Base-by-base conservation (phyloP, 2,113 vertebrate genomes). In the Jaculus jaculus region DNA sequence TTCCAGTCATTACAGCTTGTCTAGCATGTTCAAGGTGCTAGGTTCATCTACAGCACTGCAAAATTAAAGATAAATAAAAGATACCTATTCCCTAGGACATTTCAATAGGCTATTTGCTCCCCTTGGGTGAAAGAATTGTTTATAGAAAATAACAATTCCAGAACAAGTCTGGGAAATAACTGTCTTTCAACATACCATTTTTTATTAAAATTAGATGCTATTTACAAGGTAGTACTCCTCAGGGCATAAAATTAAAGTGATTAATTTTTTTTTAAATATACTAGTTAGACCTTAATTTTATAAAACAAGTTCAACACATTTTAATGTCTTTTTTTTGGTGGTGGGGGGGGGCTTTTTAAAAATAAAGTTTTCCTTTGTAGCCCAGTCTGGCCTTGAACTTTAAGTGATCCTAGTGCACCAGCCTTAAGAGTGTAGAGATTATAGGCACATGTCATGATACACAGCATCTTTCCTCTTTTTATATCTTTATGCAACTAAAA, bases 131-230 rank as follows among this genome's bases (percentile, higher is more conserved):
- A 85, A 90, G 34, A 94, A 94, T 5, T 89, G 60, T 30, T 77
- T 80, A 86, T 72, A 69, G 60, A 90, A 92, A 90, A 90, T 74
- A 11, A 51, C 54, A 73, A 26, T 66, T 20, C 92, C 4, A 94
- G 89, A 69, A 26, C 77, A 94, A 26, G 39, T 82, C 7, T 24
- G 92, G n/a, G 23, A 92, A 73, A 68, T 47, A 32, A 18, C 88
- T 94, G 15, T 66, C 66, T 92, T 89, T 47, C 5, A 94, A 92
- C 30, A 88, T 42, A 68, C 11, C 78, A n/a, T 72, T 77, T 91
- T 91, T 61, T 78, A 60, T 87, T 89, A 47, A 90, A 82, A 80
- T 89, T 80, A 90, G 66, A 81, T 94, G n/a, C 80, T 69, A 77
- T 42, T 84, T 58, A 4, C 4, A 80, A 51, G 47, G 69, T 51